Conservation (phyloP, 1,140 invertebrate species). For the Drosophila murphyi region DNA sequence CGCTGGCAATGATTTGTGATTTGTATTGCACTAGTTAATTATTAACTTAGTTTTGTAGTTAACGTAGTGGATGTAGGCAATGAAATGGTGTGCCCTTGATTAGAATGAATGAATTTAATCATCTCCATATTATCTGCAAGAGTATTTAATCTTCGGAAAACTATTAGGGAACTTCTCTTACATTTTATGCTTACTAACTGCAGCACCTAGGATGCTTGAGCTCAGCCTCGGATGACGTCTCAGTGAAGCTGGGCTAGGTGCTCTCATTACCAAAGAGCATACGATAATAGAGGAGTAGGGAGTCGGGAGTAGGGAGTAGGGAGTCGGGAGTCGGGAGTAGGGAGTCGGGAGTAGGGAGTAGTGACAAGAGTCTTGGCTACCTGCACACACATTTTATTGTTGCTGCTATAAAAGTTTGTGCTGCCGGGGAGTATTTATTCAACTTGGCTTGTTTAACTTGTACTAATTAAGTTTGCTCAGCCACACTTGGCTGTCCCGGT, state of each 20-base stretch:
- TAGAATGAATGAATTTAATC: not conserved
- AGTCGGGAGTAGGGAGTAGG: no score
- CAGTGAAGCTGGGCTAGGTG: slow-evolving; percentile 21
- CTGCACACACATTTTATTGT: slow-evolving; percentile 59
- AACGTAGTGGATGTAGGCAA: no score
- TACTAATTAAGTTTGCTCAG: slow-evolving; percentile 78
- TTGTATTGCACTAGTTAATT: no score
- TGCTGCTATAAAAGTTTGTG: slow-evolving; percentile 68
- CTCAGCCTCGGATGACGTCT: not conserved
- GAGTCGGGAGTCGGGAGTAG: not conserved
- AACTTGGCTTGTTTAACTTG: slow-evolving; percentile 78
- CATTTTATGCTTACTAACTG: slow-evolving; percentile 40
- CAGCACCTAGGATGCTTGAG: slow-evolving; percentile 5
- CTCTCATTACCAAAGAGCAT: slow-evolving; percentile 60
- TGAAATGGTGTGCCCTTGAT: no score
- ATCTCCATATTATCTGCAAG: not conserved
- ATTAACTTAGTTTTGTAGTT: no score
- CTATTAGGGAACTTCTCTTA: not conserved
- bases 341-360: no score
- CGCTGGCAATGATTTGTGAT: no score
- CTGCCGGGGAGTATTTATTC: slow-evolving; percentile 75
- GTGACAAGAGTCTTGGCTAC: slow-evolving; percentile 11
- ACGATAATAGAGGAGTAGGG: not conserved
- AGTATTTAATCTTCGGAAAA: not conserved
- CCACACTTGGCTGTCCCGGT: slow-evolving; percentile 68